Conservation (phyloP, 2,113 vertebrate genomes). For the Ovis canadensis region DNA sequence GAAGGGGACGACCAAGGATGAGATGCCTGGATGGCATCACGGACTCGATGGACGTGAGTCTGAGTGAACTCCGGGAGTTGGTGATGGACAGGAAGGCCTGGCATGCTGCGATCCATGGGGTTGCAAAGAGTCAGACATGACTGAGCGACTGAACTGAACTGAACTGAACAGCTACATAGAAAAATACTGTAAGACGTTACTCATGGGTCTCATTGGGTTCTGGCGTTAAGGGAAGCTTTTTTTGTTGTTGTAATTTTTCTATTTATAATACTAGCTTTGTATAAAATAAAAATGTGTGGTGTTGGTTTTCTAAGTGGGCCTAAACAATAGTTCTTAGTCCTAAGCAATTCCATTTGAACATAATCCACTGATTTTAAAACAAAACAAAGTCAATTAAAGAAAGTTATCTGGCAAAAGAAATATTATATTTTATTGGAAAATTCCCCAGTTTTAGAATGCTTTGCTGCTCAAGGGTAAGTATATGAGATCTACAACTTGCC, state of each 20-base stretch:
- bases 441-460: background rate
- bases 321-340: background rate
- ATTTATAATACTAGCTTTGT: background rate
- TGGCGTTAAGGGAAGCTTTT: background rate
- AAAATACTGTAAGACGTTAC: background rate
- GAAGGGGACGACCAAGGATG: too few relatives aligned
- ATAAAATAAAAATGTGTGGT: background rate
- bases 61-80: too few relatives aligned
- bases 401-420: background rate
- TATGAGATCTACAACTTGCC: background rate
- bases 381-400: background rate
- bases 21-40: too few relatives aligned
- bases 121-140: too few relatives aligned
- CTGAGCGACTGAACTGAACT: too few relatives aligned
- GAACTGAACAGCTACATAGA: background rate
- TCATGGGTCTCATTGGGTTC: background rate
- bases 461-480: slow-evolving; percentile 1
- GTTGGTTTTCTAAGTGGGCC: background rate
- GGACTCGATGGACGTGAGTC: too few relatives aligned
- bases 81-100: too few relatives aligned
- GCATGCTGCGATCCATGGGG: too few relatives aligned
- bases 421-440: background rate
- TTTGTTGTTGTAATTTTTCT: background rate
- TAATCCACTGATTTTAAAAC: background rate
- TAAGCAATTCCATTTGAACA: background rate